Base-by-base conservation (phyloP, 1,140 invertebrate genomes). In the Adoxophyes honmai region DNA sequence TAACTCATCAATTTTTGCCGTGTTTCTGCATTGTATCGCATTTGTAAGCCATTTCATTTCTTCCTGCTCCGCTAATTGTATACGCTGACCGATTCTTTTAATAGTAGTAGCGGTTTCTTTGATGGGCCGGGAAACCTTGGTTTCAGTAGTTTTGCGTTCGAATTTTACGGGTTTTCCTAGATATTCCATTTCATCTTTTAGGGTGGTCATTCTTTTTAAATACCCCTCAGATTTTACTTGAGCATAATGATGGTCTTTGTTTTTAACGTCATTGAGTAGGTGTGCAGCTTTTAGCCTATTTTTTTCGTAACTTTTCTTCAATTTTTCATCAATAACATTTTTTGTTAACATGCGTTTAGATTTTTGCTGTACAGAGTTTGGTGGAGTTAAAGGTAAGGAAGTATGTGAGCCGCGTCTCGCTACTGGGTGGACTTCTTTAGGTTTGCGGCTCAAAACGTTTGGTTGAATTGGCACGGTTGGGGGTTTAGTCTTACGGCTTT, bases 21-120 rank as follows among this genome's bases (percentile, higher is more conserved):
- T 71, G 68, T 89, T 82, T 62, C 66, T 78, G 59, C 83, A 88
- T 51, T 75, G 70, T 34, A 90, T 57, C 39, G 91, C 75, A 57
- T 85, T 73, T 66, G 91, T 68, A 9, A 92, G 60, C 83, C 89
- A 89, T 60, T 89, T 73, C 5, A 91, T 66, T 83, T 91, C 91
- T 62, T 85, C 76, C 66, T 89, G 73, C 81, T 91, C 84, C 37
- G 75, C 69, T 66, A 88, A 75, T 60, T 89, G 69, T 10, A 90
- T 78, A 55, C 68, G 66, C 59, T 87, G 85, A 38, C 88, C 89
- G 42, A 90, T 75, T 62, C 90, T 75, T 70, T 90, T 86, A n/a
- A 91, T 60, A 1, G 85, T 84, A 18, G 89, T 73, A 44, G 77
- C 65, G 11, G 80, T 92, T 57, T 83, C 81, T 79, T 89, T 91